Evolutionary conservation across 2,888 invertebrate species (phyloP).

Genomic region (Nemotelus pantherinus): DNA sequence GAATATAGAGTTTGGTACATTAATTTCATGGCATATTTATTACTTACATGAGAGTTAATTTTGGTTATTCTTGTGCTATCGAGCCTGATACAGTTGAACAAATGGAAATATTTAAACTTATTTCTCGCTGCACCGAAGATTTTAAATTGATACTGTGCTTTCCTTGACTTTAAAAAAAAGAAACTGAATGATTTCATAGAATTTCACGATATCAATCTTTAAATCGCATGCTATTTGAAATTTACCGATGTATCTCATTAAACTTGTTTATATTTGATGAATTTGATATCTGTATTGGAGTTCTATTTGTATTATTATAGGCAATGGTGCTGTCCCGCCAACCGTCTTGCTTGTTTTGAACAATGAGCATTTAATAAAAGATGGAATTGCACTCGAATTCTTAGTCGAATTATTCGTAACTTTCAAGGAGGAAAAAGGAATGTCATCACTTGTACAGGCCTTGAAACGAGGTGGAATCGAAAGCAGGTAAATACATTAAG

Average conservation of each 20-base stretch:
- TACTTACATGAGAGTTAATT: constrained; percentile 61
- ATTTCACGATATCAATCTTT: neutral
- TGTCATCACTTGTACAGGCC: constrained; percentile 83
- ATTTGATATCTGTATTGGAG: constrained; percentile 1
- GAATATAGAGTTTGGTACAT: constrained; percentile 54
- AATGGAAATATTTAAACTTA: neutral
- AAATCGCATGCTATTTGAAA: constrained; percentile 5
- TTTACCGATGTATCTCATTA: neutral
- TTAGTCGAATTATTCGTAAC: constrained; percentile 91
- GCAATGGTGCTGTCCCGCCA: constrained; percentile 90
- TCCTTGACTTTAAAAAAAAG: too few species aligned
- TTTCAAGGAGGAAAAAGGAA: constrained; percentile 91
- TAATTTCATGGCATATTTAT: constrained; percentile 56
- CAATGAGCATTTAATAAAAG: constrained; percentile 93
- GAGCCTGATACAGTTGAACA: constrained; percentile 47
- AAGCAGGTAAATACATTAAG: constrained; percentile 67
- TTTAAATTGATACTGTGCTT: too few species aligned
- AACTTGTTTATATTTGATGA: neutral
- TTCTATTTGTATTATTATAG: constrained; percentile 57
- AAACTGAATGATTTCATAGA: too few species aligned
- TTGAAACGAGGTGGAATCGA: constrained; percentile 87
- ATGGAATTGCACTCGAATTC: constrained; percentile 94
- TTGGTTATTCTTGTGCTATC: constrained; percentile 58
- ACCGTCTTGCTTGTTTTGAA: constrained; percentile 86
- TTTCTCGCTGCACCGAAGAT: neutral